Conservation (phyloP, 1,140 invertebrate genomes). For the Drosophila subpulchrella region DNA sequence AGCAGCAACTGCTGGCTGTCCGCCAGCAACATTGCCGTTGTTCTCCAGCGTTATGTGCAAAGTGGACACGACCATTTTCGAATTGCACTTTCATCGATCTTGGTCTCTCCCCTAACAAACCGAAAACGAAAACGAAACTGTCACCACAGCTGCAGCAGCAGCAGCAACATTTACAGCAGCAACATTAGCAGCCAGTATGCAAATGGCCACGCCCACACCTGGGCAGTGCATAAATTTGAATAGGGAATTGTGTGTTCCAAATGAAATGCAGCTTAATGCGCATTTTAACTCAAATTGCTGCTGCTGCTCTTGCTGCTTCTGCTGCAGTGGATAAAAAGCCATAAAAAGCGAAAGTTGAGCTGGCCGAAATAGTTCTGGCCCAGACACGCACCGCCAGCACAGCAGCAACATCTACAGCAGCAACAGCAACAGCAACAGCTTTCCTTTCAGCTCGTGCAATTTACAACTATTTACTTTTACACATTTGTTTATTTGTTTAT, state of each 20-base stretch:
- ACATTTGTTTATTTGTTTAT: constrained; percentile 62
- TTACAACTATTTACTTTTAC: constrained; percentile 67
- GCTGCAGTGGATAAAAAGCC: constrained; percentile 20
- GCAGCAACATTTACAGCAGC: constrained; percentile 1
- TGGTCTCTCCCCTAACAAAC: constrained; percentile 2
- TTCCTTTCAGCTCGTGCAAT: constrained; percentile 50
- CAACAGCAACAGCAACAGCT: constrained; percentile 16
- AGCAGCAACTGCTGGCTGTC: constrained; percentile 2
- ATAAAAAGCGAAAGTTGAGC: constrained; percentile 66
- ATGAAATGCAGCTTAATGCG: constrained; percentile 72
- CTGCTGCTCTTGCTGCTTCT: constrained; percentile 24
- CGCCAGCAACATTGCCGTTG: constrained; percentile 34
- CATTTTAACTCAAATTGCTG: constrained; percentile 54
- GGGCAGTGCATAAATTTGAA: constrained; percentile 70
- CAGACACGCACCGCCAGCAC: constrained; percentile 39
- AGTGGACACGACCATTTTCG: constrained; percentile 74
- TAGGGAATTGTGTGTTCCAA: constrained; percentile 31
- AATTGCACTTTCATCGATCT: constrained; percentile 5
- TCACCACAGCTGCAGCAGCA: neutral
- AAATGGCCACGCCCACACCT: constrained; percentile 43
- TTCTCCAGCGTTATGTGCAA: constrained; percentile 72
- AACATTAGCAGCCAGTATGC: constrained; percentile 27
- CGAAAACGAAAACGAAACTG: constrained; percentile 6
- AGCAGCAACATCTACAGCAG: constrained; percentile 9
- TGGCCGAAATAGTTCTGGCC: constrained; percentile 52